A percentile compares a stretch with the other conserved stretches of the same genome.
Conservation (phyloP, 2,797 vertebrate genomes). For the Acrossocheilus fasciatus region DNA sequence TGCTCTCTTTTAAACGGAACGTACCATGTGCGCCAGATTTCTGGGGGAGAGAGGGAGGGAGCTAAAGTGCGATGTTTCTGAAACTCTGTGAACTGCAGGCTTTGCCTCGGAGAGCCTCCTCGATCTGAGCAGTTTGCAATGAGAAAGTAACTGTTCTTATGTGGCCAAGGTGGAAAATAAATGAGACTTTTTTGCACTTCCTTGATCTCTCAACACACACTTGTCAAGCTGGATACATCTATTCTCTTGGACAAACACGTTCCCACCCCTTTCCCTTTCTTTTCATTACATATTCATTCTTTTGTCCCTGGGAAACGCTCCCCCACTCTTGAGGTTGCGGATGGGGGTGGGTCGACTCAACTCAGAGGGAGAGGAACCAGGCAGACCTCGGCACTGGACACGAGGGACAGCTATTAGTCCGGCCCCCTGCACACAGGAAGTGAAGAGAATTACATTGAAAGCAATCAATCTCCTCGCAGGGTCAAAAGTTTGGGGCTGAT, state of each 20-base stretch:
- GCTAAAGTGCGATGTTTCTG: constrained; percentile 33
- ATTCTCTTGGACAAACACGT: constrained; percentile 4
- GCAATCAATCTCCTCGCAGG: constrained; percentile 43
- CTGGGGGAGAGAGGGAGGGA: constrained; percentile 65
- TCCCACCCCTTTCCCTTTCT: constrained; percentile 44
- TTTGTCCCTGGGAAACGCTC: constrained; percentile 54
- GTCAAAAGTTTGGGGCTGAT: constrained; percentile 41
- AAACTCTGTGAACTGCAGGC: constrained; percentile 36
- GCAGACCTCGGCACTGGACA: constrained; percentile 40
- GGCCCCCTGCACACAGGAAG: constrained; percentile 48
- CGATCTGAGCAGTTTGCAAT: not conserved
- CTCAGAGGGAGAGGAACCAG: constrained; percentile 21
- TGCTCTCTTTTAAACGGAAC: constrained; percentile 85
- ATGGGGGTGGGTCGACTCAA: constrained; percentile 49
- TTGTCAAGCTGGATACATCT: constrained; percentile 35
- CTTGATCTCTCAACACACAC: constrained; percentile 40
- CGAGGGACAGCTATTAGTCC: constrained; percentile 14
- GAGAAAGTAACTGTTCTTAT: not conserved
- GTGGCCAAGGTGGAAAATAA: not conserved
- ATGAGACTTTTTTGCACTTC: not conserved
- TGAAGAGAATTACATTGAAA: constrained; percentile 44
- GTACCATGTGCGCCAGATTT: constrained; percentile 82
- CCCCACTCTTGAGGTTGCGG: constrained; percentile 43
- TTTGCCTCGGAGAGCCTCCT: constrained; percentile 9
- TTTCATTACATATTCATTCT: constrained; percentile 58